These are phyloP conservation scores for Orientallactaga sibirica DNA, from an alignment of 2,797 vertebrate genomes.

Conservation along the genomic window DNA sequence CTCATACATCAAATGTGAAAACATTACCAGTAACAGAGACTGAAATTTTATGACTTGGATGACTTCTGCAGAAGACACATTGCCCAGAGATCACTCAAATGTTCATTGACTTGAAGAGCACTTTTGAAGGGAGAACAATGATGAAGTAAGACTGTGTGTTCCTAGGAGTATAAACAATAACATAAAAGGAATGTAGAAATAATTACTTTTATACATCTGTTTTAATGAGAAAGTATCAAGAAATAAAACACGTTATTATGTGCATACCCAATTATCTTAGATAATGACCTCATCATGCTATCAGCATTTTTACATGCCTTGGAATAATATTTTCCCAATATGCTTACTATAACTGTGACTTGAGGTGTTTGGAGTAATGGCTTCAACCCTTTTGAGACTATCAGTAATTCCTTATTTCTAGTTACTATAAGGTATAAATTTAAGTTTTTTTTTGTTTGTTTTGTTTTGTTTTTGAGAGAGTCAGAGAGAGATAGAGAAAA, in stretches of 20 bases:
- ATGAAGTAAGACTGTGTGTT: neutral
- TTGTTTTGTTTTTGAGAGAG: too few species aligned
- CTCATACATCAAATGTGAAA: neutral
- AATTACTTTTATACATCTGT: neutral
- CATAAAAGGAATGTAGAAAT: neutral
- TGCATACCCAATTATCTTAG: neutral
- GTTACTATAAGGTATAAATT: neutral
- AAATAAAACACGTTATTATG: neutral
- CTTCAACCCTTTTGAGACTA: neutral
- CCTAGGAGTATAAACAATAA: neutral
- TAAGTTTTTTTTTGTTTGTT: neutral
- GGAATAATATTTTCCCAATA: neutral
- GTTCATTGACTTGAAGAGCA: neutral
- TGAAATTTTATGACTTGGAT: neutral
- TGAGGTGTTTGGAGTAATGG: neutral
- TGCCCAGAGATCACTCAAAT: neutral
- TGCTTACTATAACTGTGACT: neutral
- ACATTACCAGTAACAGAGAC: neutral
- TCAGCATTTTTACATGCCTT: neutral
- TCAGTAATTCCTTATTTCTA: neutral
- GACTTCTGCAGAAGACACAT: accelerated
- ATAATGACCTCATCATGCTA: neutral
- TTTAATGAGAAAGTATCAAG: neutral
- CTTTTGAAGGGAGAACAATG: neutral
- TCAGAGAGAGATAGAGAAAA: too few species aligned